A percentile compares a stretch with the other conserved stretches of the same genome.
Conservation (phyloP, 1,140 invertebrate species). For the Trichoplusia ni region DNA sequence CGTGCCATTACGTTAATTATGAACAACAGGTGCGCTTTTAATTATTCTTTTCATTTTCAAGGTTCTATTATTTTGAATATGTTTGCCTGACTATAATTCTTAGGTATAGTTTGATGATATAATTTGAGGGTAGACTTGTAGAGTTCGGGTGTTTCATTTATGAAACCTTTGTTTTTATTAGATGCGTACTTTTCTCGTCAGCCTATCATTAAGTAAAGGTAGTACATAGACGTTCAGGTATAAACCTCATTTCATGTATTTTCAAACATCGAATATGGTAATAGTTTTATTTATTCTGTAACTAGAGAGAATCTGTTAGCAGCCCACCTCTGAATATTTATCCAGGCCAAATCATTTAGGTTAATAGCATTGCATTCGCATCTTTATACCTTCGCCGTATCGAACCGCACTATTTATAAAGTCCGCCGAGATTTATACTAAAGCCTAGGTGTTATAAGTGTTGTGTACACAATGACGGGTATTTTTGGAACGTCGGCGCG, state of each 20-base stretch:
- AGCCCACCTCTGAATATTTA: constrained; percentile 15
- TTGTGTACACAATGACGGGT: constrained; percentile 73
- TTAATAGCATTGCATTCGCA: constrained; percentile 58
- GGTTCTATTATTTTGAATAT: too few species aligned
- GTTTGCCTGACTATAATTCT: too few species aligned
- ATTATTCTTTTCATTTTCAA: too few species aligned
- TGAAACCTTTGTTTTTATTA: too few species aligned
- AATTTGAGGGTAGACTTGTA: too few species aligned
- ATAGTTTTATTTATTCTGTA: neutral
- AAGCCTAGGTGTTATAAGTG: constrained; percentile 76
- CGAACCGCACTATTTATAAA: constrained; percentile 66
- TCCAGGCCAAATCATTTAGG: constrained; percentile 59
- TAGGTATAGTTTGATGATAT: too few species aligned
- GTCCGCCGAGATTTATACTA: constrained; percentile 61
- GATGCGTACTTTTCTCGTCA: too few species aligned
- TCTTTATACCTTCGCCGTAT: constrained; percentile 56
- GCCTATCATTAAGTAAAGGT: too few species aligned
- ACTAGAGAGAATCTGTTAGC: neutral
- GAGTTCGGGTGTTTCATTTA: too few species aligned
- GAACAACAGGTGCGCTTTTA: neutral
- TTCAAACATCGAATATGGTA: too few species aligned
- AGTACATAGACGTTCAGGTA: too few species aligned
- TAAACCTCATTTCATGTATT: too few species aligned
- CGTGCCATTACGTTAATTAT: neutral
- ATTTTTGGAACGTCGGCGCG: constrained; percentile 64